These are phyloP conservation scores for Capitulum mitella DNA, from an alignment of 2,888 invertebrate genomes.

Conservation along the genomic window DNA sequence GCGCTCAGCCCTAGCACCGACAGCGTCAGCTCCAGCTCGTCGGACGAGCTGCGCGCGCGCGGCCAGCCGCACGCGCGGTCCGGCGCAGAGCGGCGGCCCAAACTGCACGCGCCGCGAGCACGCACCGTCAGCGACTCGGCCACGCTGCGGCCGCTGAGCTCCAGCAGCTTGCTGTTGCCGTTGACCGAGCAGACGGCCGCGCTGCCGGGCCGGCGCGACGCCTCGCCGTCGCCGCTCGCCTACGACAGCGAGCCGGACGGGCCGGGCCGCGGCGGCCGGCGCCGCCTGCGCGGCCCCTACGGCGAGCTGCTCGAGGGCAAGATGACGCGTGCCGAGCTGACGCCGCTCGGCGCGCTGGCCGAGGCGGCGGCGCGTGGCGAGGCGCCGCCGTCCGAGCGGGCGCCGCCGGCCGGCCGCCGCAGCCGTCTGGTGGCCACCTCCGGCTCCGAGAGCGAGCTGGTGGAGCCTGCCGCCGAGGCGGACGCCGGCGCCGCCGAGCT, in stretches of 20 bases:
- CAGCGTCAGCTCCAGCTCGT: neutral
- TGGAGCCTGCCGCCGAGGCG: neutral
- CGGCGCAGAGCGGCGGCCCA: neutral
- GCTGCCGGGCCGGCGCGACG: neutral
- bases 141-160: neutral
- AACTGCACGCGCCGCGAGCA: neutral
- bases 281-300: conserved; percentile 25
- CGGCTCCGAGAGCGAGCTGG: neutral
- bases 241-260: conserved; percentile 1
- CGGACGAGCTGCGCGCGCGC: neutral
- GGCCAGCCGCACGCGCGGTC: neutral
- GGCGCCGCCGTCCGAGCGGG: neutral
- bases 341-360: neutral
- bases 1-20: neutral
- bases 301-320: conserved; percentile 27
- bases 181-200: neutral
- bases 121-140: conserved; percentile 4
- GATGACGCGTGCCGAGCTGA: neutral
- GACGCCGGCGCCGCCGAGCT: too few species aligned
- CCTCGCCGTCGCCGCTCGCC: neutral
- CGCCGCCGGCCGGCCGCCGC: neutral
- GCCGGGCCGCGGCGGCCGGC: neutral
- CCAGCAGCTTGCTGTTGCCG: neutral
- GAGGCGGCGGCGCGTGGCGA: neutral
- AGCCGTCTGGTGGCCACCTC: neutral